These are phyloP conservation scores for Nothocercus julius DNA, from an alignment of 2,113 vertebrate species.

Conservation along the genomic window DNA sequence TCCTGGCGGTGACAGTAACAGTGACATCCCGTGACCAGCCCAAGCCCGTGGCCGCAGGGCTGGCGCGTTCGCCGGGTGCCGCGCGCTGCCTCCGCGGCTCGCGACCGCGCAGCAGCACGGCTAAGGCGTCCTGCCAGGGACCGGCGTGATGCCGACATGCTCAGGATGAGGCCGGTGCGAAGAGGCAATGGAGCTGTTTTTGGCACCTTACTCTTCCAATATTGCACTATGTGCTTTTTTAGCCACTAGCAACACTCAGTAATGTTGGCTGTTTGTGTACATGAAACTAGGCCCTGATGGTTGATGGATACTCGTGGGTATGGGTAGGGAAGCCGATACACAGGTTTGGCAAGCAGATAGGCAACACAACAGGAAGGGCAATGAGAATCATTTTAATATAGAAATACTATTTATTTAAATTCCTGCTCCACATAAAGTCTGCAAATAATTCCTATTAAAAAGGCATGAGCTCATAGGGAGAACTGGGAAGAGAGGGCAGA, in stretches of 20 bases:
- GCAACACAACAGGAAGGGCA: neutral
- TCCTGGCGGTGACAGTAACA: neutral
- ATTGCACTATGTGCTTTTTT: neutral
- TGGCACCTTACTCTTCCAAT: neutral
- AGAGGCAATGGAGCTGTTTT: neutral
- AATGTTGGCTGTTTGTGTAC: neutral
- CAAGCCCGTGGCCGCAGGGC: neutral
- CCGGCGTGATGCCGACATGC: neutral
- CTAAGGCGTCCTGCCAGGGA: neutral
- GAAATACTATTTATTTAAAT: neutral
- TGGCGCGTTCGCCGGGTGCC: accelerated
- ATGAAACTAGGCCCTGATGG: neutral
- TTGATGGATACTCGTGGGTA: neutral
- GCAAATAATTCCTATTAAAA: neutral
- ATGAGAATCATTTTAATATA: neutral
- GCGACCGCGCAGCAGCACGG: accelerated
- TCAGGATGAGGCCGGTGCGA: neutral
- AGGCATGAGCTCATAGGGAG: neutral
- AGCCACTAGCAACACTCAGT: neutral
- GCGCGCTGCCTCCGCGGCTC: neutral
- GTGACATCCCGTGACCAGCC: neutral
- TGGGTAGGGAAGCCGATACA: neutral
- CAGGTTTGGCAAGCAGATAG: neutral
- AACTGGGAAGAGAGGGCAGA: neutral
- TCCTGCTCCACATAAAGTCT: neutral